A percentile compares a stretch with the other conserved stretches of the same genome.
These are phyloP conservation scores for Agapostemon virescens DNA, from an alignment of 2,888 invertebrate genomes.

Conservation along the genomic window DNA sequence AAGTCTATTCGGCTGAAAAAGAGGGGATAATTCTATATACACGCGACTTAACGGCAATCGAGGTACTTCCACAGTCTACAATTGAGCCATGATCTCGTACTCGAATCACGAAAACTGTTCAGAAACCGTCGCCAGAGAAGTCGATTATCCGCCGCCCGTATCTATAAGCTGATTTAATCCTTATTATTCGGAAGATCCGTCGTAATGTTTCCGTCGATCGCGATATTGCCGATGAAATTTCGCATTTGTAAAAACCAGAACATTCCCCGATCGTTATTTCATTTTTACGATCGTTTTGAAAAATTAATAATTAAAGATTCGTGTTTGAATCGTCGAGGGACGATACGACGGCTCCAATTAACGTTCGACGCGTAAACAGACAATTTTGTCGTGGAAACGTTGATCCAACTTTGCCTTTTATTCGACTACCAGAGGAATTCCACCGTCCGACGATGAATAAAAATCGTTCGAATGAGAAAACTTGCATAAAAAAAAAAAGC, in stretches of 20 bases:
- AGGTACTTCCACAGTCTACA: slow-evolving; percentile 33
- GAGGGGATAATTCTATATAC: slow-evolving; percentile 23
- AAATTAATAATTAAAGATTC: background rate
- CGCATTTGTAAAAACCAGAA: background rate
- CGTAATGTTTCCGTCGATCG: background rate
- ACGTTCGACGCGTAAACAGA: background rate
- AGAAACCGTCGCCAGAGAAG: background rate
- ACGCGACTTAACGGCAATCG: slow-evolving; percentile 28
- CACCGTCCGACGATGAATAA: background rate
- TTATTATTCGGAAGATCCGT: background rate
- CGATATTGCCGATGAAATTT: background rate
- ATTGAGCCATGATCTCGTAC: slow-evolving; percentile 35
- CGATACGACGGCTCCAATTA: background rate
- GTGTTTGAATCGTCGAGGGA: background rate
- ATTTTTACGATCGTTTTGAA: background rate
- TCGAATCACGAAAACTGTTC: slow-evolving; percentile 35
- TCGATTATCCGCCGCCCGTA: background rate
- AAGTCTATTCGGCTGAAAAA: background rate
- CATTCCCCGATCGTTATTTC: background rate
- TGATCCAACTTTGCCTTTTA: background rate
- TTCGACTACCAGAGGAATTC: background rate
- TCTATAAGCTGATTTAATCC: background rate
- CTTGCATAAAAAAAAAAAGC: background rate
- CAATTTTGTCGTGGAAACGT: background rate
- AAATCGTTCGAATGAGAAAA: background rate